Base-by-base conservation (phyloP, 2,797 vertebrate species). In the Spinus pinus region DNA sequence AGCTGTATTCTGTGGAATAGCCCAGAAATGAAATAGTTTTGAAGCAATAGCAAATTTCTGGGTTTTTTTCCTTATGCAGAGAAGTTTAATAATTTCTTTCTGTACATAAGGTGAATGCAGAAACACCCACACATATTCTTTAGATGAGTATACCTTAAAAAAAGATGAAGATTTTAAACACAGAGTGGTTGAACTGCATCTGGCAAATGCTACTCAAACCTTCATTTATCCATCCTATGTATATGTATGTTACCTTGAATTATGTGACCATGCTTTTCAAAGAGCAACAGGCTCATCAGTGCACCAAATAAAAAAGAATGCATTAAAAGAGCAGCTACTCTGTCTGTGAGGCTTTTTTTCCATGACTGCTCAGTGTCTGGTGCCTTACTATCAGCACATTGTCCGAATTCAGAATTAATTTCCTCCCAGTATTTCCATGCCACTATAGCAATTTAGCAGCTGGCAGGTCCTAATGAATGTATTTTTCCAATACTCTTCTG, bases 51-150 rank as follows among this genome's bases (percentile, higher is more conserved):
- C 12, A 80, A 65, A 54, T 85, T 79, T 62, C n/a, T 77, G 33
- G 1, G 0, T 0, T 1, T 2, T 31, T 62, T 70, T 19, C 15
- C 23, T 47, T 49, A 54, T 24, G 30, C 20, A 69, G 24, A 69
- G 19, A 81, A 90, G 22, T 16, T 65, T 77, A 65, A 23, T 69
- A 37, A 77, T 82, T 82, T 82, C 14, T 73, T 89, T 58, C 56
- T 60, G 67, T 89, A 77, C 18, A 27, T 37, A 51, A 83, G 30
- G 44, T 82, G 51, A 93, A 67, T 61, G 27, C 39, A 87, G 60
- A 66, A 87, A 77, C 66, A 65, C 56, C 50, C 50, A 25, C 54
- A 58, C 16, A 35, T 22, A 30, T 31, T 31, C 12, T 61, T 62
- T 49, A 37, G 12, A 42, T 18, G 18, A 80, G 27, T 56, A 58